Evolutionary conservation across 2,888 invertebrate genomes (phyloP), one percentile per base, ranked within the genome.

Genomic region (Gasteruption jaculator): DNA sequence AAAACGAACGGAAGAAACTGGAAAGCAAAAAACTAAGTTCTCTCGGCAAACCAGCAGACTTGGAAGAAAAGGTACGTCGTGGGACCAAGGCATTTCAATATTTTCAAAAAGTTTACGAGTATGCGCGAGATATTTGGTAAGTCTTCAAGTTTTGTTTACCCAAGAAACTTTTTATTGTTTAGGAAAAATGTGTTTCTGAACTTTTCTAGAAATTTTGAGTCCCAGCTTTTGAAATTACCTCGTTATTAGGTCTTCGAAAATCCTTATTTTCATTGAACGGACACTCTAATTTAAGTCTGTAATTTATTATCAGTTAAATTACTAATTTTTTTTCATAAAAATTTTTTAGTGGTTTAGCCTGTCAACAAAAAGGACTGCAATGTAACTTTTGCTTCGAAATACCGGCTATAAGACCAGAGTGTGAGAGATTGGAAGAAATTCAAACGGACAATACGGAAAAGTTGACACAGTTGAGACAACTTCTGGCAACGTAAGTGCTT

Each of bases 121-220:
- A 54, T 24, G 52, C 64, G 1, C 57, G 66, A 19, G 61, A 66
- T 34, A 48, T 60, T 32, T 64, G 65, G 66, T 58, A 46, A 55
- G 45, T 16, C 32, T 31, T n/a, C n/a, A 16, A 11, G 7, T 30
- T 5, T 43, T 15, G n/a, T n/a, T n/a, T n/a, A n/a, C n/a, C n/a
- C n/a, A n/a, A n/a, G n/a, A n/a, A n/a, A n/a, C n/a, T n/a, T n/a
- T n/a, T n/a, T n/a, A n/a, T n/a, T n/a, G n/a, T n/a, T n/a, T n/a
- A n/a, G n/a, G n/a, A n/a, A n/a, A n/a, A n/a, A n/a, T n/a, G n/a
- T n/a, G n/a, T n/a, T n/a, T n/a, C n/a, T n/a, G n/a, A n/a, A n/a
- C n/a, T n/a, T n/a, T n/a, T n/a, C n/a, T n/a, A n/a, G n/a, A n/a
- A n/a, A n/a, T n/a, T n/a, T n/a, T n/a, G n/a, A n/a, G n/a, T n/a